Conservation (phyloP, 2,888 invertebrate species). For the Chaitophorus viminalis region DNA sequence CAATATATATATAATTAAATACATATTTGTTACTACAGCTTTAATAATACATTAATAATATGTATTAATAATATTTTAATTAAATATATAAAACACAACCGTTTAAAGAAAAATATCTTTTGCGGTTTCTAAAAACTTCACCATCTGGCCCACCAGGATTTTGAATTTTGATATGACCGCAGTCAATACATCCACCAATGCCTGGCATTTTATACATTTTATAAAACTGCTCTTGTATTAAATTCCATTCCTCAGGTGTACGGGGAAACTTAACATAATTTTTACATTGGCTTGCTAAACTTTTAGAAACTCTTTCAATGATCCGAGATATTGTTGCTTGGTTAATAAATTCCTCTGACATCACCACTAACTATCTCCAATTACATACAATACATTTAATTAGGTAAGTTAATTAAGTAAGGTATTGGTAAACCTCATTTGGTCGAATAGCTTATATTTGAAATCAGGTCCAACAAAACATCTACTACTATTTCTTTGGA, state of each 20-base stretch:
- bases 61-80: no score
- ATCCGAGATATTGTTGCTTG: constrained; percentile 27
- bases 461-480: not conserved
- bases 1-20: no score
- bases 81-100: no score
- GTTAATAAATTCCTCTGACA: constrained; percentile 1
- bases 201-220: constrained; percentile 7
- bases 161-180: constrained; percentile 30
- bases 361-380: constrained; percentile 21
- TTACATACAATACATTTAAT: not conserved
- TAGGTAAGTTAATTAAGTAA: not conserved
- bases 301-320: constrained; percentile 27
- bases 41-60: no score
- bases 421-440: not conserved
- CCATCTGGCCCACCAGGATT: constrained; percentile 42
- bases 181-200: constrained; percentile 29
- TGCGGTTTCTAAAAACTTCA: constrained; percentile 52
- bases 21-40: no score
- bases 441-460: not conserved
- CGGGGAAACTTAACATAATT: constrained; percentile 10
- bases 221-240: constrained; percentile 17
- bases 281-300: not conserved
- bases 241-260: not conserved
- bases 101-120: no score
- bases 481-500: not conserved